Percentiles rank a stretch among this genome's conserved stretches.
phyloP scores from a whole-genome alignment of 2,888 invertebrate genomes.

The Eustalomyia histrio region DNA sequence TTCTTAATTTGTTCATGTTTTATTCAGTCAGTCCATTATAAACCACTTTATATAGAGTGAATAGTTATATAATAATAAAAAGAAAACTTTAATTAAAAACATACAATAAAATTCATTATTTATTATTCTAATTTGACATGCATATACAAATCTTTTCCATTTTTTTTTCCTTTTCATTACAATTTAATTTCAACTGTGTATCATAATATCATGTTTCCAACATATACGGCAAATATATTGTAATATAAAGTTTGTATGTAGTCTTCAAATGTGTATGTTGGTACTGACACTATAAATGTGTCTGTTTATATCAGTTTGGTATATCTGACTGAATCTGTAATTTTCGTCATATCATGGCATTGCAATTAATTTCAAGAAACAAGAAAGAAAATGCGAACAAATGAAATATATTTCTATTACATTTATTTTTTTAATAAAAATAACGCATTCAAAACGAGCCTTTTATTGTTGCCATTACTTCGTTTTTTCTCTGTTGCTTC shows the following conservation, averaged over 20 bases:
- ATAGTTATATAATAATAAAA: background rate
- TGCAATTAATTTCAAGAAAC: conserved; percentile 66
- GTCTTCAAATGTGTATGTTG: conserved; percentile 7
- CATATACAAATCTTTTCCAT: conserved; percentile 11
- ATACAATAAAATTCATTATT: conserved; percentile 55
- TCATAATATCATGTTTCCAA: conserved; percentile 24
- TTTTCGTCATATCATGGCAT: conserved; percentile 64
- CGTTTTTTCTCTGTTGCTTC: conserved; percentile 4
- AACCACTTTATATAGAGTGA: background rate
- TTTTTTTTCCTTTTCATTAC: conserved; percentile 8
- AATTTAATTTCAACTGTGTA: conserved; percentile 31
- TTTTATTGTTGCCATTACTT: conserved; percentile 48
- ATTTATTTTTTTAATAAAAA: conserved; percentile 37
- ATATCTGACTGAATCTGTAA: conserved; percentile 54
- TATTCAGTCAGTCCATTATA: no score
- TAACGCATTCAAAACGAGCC: conserved; percentile 34
- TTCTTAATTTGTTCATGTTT: no score
- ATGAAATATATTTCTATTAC: conserved; percentile 66
- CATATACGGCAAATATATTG: conserved; percentile 15
- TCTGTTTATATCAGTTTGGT: conserved; percentile 44
- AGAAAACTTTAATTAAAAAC: conserved; percentile 53
- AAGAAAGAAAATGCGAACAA: conserved; percentile 56
- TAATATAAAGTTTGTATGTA: background rate
- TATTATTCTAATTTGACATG: conserved; percentile 62
- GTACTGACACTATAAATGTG: conserved; percentile 40